These are phyloP conservation scores for Penaeus chinensis DNA, from an alignment of 1,140 invertebrate species.

Conservation along the genomic window DNA sequence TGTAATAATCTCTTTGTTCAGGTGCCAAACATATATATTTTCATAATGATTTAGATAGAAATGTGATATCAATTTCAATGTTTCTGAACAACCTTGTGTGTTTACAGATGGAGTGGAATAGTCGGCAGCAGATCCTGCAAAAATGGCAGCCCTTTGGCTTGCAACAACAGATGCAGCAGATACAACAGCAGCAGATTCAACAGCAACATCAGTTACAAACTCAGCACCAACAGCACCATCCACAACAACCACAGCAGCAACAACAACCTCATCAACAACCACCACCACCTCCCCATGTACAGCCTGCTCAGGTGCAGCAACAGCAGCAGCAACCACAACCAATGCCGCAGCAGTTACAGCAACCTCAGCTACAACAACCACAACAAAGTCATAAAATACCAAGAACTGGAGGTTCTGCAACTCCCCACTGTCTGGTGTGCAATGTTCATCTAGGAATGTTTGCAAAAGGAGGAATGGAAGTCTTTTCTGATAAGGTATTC, in stretches of 20 bases:
- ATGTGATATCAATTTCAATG: neutral
- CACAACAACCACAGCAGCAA: conserved; percentile 40
- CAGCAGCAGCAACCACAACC: conserved; percentile 27
- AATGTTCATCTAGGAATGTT: conserved; percentile 56
- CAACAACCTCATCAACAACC: conserved; percentile 23
- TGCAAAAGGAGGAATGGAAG: conserved; percentile 47
- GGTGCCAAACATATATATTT: no score
- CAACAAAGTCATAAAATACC: neutral
- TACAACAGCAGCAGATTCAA: conserved; percentile 47
- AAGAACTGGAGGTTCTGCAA: conserved; percentile 40
- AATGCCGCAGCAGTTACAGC: conserved; percentile 45
- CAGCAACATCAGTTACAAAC: conserved; percentile 36
- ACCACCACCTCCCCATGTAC: conserved; percentile 26
- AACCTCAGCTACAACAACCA: conserved; percentile 10
- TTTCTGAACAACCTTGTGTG: neutral
- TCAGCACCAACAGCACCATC: conserved; percentile 11
- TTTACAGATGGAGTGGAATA: conserved; percentile 56
- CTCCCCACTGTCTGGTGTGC: conserved; percentile 50
- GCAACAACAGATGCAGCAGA: conserved; percentile 35
- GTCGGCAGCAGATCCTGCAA: conserved; percentile 40
- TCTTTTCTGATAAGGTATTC: conserved; percentile 50
- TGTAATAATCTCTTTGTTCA: neutral
- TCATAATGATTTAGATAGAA: no score
- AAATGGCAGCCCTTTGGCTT: conserved; percentile 51
- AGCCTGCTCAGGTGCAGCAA: conserved; percentile 2